These are phyloP conservation scores for Dysmachus trigonus DNA, from an alignment of 2,888 invertebrate genomes.

Conservation along the genomic window DNA sequence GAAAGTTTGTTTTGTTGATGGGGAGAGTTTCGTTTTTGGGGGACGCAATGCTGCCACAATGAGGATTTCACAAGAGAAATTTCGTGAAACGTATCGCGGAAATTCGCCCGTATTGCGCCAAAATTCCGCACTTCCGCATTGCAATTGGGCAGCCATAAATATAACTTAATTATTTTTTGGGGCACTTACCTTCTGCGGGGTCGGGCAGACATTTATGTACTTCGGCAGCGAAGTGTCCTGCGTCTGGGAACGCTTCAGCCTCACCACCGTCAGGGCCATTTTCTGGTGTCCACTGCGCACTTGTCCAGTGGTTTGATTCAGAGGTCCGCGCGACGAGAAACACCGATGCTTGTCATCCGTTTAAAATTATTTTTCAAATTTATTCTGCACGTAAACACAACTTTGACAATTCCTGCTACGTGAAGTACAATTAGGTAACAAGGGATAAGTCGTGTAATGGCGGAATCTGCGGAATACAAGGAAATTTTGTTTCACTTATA, in stretches of 20 bases:
- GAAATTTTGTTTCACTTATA: background rate
- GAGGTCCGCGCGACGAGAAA: background rate
- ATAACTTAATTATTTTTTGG: background rate
- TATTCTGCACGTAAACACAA: constrained; percentile 28
- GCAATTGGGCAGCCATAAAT: background rate
- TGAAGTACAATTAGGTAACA: constrained; percentile 35
- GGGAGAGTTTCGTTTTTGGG: too few species aligned
- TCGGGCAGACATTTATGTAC: background rate
- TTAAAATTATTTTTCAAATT: constrained; percentile 1
- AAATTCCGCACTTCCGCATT: background rate
- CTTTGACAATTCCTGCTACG: constrained; percentile 33
- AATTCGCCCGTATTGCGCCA: background rate
- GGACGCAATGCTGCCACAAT: constrained; percentile 26
- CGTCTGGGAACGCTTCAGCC: constrained; percentile 50
- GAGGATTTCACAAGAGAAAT: background rate
- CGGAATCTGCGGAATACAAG: constrained; percentile 24
- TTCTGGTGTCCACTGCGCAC: constrained; percentile 43
- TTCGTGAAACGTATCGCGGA: background rate
- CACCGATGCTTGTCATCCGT: background rate
- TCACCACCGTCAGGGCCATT: constrained; percentile 52
- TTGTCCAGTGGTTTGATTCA: constrained; percentile 17
- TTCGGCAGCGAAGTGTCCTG: constrained; percentile 42
- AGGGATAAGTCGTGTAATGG: constrained; percentile 38
- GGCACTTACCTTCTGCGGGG: background rate
- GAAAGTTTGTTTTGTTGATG: constrained; percentile 25